A percentile compares a stretch with the other conserved stretches of the same genome.
Conservation (phyloP, 2,113 vertebrate genomes). For the Myotis davidii region DNA sequence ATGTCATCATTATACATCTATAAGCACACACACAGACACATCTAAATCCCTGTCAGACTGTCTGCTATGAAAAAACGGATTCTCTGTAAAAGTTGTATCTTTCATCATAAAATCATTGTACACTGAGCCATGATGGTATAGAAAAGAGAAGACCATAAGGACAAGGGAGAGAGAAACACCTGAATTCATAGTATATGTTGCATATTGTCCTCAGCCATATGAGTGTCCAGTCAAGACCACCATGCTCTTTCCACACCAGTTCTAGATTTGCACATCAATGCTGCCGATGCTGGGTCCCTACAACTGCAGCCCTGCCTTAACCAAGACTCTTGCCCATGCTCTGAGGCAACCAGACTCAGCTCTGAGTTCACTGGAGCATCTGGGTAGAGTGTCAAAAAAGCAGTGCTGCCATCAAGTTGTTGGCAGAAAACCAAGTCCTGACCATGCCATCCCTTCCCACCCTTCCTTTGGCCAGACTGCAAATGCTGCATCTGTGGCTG, state of each 20-base stretch:
- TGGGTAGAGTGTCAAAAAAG: conserved; percentile 79
- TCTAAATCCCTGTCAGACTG: neutral
- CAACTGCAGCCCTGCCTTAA: conserved; percentile 66
- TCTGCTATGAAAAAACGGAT: neutral
- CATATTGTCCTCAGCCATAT: neutral
- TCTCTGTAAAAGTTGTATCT: neutral
- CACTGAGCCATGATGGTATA: neutral
- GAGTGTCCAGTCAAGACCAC: conserved; percentile 49
- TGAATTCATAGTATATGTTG: neutral
- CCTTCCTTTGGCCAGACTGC: neutral
- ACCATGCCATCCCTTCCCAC: no score
- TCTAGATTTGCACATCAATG: conserved; percentile 63
- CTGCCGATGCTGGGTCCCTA: conserved; percentile 11
- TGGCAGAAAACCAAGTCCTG: no score
- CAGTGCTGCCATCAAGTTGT: conserved; percentile 64
- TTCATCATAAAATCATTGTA: conserved; percentile 40
- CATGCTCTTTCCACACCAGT: conserved; percentile 62
- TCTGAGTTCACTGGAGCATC: conserved; percentile 83
- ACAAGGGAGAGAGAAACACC: neutral
- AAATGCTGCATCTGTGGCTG: conserved; percentile 55
- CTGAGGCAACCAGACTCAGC: conserved; percentile 72
- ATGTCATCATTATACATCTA: neutral
- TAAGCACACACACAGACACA: neutral
- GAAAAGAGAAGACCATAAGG: neutral
- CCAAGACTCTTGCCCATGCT: conserved; percentile 57